Percentiles rank a stretch among this genome's conserved stretches.
Evolutionary conservation across 1,140 invertebrate genomes (phyloP).

Genomic region (Teleopsis dalmanni): DNA sequence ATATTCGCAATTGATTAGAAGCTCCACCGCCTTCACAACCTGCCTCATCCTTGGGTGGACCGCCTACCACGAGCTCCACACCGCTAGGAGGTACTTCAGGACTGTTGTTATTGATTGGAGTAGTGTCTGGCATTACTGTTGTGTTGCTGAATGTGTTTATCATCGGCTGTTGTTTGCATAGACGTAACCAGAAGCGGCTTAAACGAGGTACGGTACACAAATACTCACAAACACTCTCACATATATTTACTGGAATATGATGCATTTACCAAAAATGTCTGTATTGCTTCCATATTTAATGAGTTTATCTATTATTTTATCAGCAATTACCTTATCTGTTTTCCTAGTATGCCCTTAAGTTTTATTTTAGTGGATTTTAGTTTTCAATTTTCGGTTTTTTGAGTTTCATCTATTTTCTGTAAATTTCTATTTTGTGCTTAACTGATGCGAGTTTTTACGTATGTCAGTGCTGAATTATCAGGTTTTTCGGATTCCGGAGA

Average conservation of each 20-base stretch:
- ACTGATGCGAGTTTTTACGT: too few species aligned
- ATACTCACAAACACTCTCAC: background rate
- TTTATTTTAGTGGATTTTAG: too few species aligned
- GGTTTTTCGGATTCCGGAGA: too few species aligned
- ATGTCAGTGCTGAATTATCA: too few species aligned
- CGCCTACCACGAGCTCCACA: constrained; percentile 40
- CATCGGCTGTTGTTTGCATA: constrained; percentile 79
- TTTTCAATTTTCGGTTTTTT: too few species aligned
- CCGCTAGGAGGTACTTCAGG: constrained; percentile 49
- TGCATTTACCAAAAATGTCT: too few species aligned
- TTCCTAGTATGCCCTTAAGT: background rate
- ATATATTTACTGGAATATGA: too few species aligned
- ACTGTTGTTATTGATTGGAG: constrained; percentile 67
- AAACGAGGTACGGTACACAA: constrained; percentile 47
- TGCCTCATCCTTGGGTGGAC: constrained; percentile 47
- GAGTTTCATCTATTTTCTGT: too few species aligned
- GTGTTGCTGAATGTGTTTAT: constrained; percentile 75
- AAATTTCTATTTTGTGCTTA: too few species aligned
- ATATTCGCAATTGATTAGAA: constrained; percentile 19
- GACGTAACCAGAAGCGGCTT: constrained; percentile 62
- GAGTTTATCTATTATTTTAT: constrained; percentile 13
- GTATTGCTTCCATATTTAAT: constrained; percentile 8
- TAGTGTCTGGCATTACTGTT: constrained; percentile 62
- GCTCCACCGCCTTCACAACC: constrained; percentile 45
- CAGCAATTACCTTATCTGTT: background rate